A percentile compares a stretch with the other conserved stretches of the same genome.
phyloP scores from a whole-genome alignment of 2,888 invertebrate species.

The Chironomus riparius region DNA sequence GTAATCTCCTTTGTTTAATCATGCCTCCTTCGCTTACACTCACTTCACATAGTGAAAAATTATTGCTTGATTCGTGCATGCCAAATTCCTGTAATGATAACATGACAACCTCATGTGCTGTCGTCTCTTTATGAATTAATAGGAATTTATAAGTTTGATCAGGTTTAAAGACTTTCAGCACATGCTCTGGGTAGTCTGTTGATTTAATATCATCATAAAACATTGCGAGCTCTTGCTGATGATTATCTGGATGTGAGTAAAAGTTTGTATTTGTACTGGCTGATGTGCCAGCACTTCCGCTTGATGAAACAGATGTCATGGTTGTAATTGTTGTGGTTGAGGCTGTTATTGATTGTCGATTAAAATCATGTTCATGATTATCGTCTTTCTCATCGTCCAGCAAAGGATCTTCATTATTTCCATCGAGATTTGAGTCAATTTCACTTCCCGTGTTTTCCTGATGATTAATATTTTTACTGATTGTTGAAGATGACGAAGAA shows the following conservation, averaged over 20 bases:
- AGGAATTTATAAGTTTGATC: constrained; percentile 98
- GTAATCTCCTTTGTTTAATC: constrained; percentile 89
- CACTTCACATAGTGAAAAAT: constrained; percentile 92
- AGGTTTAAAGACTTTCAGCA: constrained; percentile 88
- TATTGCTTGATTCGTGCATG: constrained; percentile 86
- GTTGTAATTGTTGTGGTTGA: constrained; percentile 27
- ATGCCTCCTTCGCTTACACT: constrained; percentile 92
- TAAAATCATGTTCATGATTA: constrained; percentile 2
- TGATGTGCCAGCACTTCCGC: constrained; percentile 1
- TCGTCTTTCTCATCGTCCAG: not conserved
- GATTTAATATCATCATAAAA: constrained; percentile 73
- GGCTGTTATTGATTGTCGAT: constrained; percentile 16
- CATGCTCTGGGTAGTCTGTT: constrained; percentile 90
- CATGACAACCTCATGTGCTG: constrained; percentile 90
- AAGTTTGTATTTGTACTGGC: constrained; percentile 6
- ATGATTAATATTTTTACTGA: not conserved
- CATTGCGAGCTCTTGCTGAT: constrained; percentile 36
- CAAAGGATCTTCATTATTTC: not conserved
- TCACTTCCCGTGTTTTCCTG: not conserved
- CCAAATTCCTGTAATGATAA: constrained; percentile 93
- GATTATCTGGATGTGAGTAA: constrained; percentile 21
- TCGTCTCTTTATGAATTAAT: constrained; percentile 87
- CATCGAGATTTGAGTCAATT: not conserved
- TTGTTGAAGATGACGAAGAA: constrained; percentile 6
- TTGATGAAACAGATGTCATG: constrained; percentile 8